Percentiles rank a stretch among this genome's conserved stretches.
phyloP scores from a whole-genome alignment of 2,797 vertebrate genomes.

The Psittacula echo region DNA sequence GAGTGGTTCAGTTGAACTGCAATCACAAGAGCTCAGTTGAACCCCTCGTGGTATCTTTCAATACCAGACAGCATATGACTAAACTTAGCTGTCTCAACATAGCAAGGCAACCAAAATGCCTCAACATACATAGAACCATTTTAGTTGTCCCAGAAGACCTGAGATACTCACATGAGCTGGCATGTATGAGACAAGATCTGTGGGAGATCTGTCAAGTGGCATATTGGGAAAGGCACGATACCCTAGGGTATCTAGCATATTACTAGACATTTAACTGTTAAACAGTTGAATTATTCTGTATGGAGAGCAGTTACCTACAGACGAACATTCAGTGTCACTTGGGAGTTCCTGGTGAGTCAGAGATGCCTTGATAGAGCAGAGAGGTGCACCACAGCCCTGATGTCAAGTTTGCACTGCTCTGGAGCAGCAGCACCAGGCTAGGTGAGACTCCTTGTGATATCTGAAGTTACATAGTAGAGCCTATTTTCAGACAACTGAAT shows the following conservation, averaged over 20 bases:
- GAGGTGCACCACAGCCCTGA: rapidly evolving
- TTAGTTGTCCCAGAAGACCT: not conserved
- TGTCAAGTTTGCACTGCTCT: not conserved
- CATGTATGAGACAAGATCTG: not conserved
- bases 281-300: not conserved
- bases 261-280: not conserved
- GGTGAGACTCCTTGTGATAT: not conserved
- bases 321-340: not conserved
- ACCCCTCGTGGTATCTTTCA: not conserved
- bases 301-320: not conserved
- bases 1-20: not conserved
- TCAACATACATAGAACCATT: not conserved
- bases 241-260: not conserved
- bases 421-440: not conserved
- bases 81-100: not conserved
- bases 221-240: not conserved
- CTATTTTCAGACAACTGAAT: not conserved
- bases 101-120: not conserved
- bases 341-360: not conserved
- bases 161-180: not conserved
- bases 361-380: rapidly evolving
- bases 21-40: rapidly evolving
- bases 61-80: not conserved
- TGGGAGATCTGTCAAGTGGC: not conserved
- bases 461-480: not conserved